phyloP scores from a whole-genome alignment of 1,140 invertebrate genomes.

The Diabrotica virgifera region DNA sequence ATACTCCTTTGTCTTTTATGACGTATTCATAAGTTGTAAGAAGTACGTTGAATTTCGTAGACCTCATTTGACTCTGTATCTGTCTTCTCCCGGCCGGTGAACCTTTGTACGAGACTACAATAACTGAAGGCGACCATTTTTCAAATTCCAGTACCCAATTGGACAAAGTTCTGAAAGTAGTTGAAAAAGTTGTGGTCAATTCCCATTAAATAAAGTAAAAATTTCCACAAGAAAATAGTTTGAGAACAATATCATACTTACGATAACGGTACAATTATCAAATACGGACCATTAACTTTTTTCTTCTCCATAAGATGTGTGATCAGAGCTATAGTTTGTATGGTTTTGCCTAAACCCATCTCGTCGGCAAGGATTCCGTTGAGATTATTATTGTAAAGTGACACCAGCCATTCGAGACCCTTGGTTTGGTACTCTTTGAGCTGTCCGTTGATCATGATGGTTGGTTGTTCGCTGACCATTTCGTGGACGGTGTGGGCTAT shows the following conservation, averaged over 20 bases:
- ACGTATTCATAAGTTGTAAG: conserved; percentile 99
- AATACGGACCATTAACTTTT: conserved; percentile 91
- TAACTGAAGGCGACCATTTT: conserved; percentile 99
- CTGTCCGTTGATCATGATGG: conserved; percentile 85
- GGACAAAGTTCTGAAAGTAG: conserved; percentile 73
- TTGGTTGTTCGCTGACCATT: conserved; percentile 86
- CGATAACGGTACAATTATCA: conserved; percentile 98
- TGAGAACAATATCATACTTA: conserved; percentile 46
- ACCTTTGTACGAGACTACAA: conserved; percentile 96
- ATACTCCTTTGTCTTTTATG: conserved; percentile 77
- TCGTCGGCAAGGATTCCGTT: conserved; percentile 93
- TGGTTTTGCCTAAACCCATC: conserved; percentile 96
- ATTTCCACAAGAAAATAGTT: conserved; percentile 8
- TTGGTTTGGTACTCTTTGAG: conserved; percentile 96
- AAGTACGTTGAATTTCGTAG: conserved; percentile 95
- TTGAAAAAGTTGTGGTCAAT: no score
- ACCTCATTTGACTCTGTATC: conserved; percentile 85
- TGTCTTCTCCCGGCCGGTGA: conserved; percentile 82
- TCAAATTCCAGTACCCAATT: conserved; percentile 99
- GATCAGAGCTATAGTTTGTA: conserved; percentile 96
- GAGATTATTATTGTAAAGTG: conserved; percentile 96
- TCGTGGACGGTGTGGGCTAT: conserved; percentile 95
- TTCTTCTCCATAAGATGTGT: conserved; percentile 96
- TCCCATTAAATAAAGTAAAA: conserved; percentile 33
- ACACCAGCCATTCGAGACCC: conserved; percentile 98